Conservation (phyloP, 2,113 vertebrate species). For the Tenrec ecaudatus region DNA sequence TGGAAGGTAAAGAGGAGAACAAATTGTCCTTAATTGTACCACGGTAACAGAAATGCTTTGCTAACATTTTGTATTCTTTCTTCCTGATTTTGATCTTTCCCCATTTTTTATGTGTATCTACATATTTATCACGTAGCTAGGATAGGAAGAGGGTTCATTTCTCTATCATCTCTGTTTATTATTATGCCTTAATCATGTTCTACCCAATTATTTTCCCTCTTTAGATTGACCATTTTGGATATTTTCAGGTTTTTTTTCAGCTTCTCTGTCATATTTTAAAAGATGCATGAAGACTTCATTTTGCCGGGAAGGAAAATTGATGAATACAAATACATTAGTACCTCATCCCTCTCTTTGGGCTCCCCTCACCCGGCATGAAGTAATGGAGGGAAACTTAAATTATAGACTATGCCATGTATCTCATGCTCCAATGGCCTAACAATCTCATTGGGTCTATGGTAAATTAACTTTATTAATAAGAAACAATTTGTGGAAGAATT, state of each 20-base stretch:
- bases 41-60: neutral
- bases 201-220: neutral
- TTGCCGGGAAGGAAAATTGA: slow-evolving; percentile 40
- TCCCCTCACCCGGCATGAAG: neutral
- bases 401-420: slow-evolving; percentile 13
- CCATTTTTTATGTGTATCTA: too few species aligned
- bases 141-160: neutral
- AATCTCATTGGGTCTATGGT: slow-evolving; percentile 30
- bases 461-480: slow-evolving; percentile 78
- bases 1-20: neutral
- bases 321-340: slow-evolving; percentile 10
- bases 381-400: slow-evolving; percentile 62
- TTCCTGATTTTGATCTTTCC: neutral
- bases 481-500: slow-evolving; percentile 63
- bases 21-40: neutral
- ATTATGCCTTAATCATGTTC: neutral
- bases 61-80: neutral
- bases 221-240: neutral
- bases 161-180: neutral
- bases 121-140: neutral
- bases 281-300: slow-evolving; percentile 17
- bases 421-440: slow-evolving; percentile 55
- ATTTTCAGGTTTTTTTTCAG: neutral
- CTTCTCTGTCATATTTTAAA: slow-evolving; percentile 28
- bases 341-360: neutral